A percentile compares a stretch with the other conserved stretches of the same genome.
Evolutionary conservation across 2,113 vertebrate genomes (phyloP).

Genomic region (Ammodytes marinus): DNA sequence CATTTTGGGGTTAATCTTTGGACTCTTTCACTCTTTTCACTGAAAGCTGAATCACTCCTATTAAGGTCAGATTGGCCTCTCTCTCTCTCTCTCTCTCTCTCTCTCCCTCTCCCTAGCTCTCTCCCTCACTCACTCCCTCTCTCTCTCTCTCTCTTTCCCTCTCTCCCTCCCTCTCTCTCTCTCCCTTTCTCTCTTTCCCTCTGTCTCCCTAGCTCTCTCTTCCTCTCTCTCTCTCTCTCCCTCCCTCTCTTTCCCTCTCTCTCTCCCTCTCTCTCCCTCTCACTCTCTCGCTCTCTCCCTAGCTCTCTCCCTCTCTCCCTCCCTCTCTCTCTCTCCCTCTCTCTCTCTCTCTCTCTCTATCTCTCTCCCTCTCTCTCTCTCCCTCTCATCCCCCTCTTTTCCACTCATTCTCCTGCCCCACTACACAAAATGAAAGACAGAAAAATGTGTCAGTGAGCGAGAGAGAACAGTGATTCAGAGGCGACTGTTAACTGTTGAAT

Average conservation of each 20-base stretch:
- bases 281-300: background rate
- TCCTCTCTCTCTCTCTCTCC: slow-evolving; percentile 7
- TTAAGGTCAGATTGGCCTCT: slow-evolving; percentile 55
- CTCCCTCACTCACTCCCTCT: background rate
- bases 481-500: slow-evolving; percentile 30
- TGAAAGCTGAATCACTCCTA: slow-evolving; percentile 56
- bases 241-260: background rate
- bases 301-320: background rate
- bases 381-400: background rate
- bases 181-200: no score
- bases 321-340: slow-evolving; percentile 1
- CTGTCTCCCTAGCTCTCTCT: no score
- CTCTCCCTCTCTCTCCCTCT: slow-evolving; percentile 4
- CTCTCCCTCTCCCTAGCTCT: slow-evolving; percentile 1
- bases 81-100: slow-evolving; percentile 4
- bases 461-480: slow-evolving; percentile 30
- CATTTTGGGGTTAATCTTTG: background rate
- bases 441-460: slow-evolving; percentile 51
- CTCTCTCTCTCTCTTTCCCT: slow-evolving; percentile 1
- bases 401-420: slow-evolving; percentile 76
- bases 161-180: no score
- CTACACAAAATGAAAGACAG: slow-evolving; percentile 77
- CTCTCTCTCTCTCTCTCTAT: no score
- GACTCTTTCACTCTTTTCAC: slow-evolving; percentile 1
- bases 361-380: background rate